Evolutionary conservation across 2,113 vertebrate species (phyloP).

Genomic region (Erythrocebus patas): DNA sequence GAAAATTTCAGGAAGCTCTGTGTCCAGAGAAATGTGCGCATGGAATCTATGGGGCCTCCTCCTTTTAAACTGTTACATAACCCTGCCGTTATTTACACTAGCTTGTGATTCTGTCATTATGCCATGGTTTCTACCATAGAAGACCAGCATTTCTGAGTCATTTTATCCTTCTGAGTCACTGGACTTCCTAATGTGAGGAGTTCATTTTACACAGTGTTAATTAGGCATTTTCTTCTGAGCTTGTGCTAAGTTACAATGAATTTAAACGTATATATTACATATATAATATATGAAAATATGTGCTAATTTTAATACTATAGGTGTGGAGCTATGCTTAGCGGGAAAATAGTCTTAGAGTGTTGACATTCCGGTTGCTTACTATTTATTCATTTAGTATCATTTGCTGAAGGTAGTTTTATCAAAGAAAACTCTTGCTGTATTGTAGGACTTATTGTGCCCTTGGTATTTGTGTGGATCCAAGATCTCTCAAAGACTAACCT

Average conservation of each 20-base stretch:
- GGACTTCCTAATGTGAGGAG: background rate
- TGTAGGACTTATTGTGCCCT: background rate
- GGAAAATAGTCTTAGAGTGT: background rate
- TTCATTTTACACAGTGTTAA: background rate
- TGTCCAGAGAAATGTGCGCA: background rate
- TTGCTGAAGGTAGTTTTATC: background rate
- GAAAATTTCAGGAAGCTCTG: background rate
- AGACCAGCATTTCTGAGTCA: background rate
- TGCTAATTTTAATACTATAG: background rate
- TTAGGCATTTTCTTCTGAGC: background rate
- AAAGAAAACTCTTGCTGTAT: background rate
- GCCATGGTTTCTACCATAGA: background rate
- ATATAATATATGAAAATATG: background rate
- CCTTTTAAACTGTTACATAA: background rate
- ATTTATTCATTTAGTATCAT: background rate
- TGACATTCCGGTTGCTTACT: background rate
- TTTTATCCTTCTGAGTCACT: background rate
- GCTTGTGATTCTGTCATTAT: background rate
- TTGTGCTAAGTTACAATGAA: conserved; percentile 15
- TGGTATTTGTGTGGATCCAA: background rate
- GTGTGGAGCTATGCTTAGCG: background rate
- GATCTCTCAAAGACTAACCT: background rate
- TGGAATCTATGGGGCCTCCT: background rate
- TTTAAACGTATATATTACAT: background rate
- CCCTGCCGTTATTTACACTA: background rate